Evolutionary conservation across 2,113 vertebrate species (phyloP).

Genomic region (Malurus cyaneus): DNA sequence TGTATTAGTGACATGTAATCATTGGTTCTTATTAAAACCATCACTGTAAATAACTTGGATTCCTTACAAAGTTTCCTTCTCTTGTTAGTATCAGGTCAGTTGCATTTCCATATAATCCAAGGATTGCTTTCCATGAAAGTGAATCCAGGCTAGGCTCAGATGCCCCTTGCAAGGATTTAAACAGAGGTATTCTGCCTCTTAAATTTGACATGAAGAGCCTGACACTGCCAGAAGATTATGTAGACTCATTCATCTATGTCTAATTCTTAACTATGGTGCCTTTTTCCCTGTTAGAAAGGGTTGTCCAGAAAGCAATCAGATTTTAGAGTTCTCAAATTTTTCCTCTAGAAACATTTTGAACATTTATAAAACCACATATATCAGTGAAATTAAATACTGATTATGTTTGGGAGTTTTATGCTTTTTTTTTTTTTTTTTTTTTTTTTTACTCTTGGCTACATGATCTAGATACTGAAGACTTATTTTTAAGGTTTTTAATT

Average conservation of each 20-base stretch:
- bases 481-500: too few relatives aligned
- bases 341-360: not conserved
- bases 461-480: not conserved
- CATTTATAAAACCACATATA: not conserved
- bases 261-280: not conserved
- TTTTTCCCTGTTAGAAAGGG: not conserved
- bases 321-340: not conserved
- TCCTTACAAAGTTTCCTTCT: not conserved
- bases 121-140: not conserved
- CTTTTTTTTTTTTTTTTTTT: not conserved
- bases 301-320: not conserved
- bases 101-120: not conserved
- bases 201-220: not conserved
- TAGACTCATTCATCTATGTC: not conserved
- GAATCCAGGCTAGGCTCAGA: not conserved
- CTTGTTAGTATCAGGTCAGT: not conserved
- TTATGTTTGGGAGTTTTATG: rapidly evolving
- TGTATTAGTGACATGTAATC: not conserved
- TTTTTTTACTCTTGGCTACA: not conserved
- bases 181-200: not conserved
- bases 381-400: not conserved
- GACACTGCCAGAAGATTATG: not conserved
- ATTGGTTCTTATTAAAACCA: not conserved
- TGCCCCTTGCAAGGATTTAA: not conserved
- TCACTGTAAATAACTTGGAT: not conserved